Base-by-base conservation (phyloP, 2,113 vertebrate species). In the Gasterosteus nipponicus region DNA sequence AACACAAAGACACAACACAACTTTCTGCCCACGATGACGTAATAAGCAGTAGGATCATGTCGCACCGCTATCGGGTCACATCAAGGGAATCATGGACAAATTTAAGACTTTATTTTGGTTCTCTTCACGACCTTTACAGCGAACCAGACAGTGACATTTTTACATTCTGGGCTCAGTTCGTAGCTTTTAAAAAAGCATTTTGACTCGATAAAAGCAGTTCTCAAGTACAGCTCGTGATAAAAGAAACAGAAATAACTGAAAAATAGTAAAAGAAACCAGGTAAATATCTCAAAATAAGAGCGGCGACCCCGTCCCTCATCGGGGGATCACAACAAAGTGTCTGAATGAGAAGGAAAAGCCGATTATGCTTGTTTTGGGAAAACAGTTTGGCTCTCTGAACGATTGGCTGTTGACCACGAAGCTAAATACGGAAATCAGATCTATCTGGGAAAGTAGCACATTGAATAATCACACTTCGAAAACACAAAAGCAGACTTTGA, bases 381-480 rank as follows among this genome's bases (percentile, higher is more conserved):
- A 78, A 87, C 70, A 66, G 69, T 41, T 63, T 68, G 38, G 66
- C 57, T 81, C 77, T 63, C 44, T 59, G 14, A 72, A 75, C 73
- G 82, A 68, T 49, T 86, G 87, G 83, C 71, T 63, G 72, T 81
- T 84, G 78, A 86, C 67, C 69, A 44, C 57, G 41, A 85, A 85
- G 58, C 71, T 73, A 78, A 88, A 88, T 47, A 84, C 69, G 80
- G 75, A 70, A 81, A 67, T 83, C 75, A 69, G 69, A 71, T 69
- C 31, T 58, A 44, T 69, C 58, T 74, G 67, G 10, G 10, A 69
- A 83, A 84, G 75, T 16, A 60, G 33, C 44, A 66, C 69, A 61
- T 29, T 87, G 69, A 89, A 89, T 78, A 78, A 82, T 88, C 73
- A 58, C 75, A 78, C 84, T 80, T 86, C 62, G 85, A 78, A 78